Conservation (phyloP, 1,140 invertebrate species). For the Diploscapter pachys region DNA sequence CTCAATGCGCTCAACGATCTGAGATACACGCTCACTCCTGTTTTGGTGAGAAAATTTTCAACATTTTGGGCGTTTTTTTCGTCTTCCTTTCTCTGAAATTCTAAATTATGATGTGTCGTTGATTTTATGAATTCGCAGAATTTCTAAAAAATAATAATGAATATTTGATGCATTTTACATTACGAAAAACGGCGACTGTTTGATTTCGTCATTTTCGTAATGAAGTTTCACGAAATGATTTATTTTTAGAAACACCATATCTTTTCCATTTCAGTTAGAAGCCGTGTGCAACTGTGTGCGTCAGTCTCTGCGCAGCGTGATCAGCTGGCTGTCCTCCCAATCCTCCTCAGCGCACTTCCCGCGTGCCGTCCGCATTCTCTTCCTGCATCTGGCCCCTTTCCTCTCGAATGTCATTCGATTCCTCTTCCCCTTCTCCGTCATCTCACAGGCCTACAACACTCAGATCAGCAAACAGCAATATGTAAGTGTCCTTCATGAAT, state of each 20-base stretch:
- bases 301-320: conserved; percentile 35
- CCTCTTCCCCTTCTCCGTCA: conserved; percentile 42
- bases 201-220: too few species aligned
- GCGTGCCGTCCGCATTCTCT: conserved; percentile 36
- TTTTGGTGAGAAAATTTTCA: conserved; percentile 37
- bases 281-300: conserved; percentile 34
- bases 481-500: conserved; percentile 29
- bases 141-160: too few species aligned
- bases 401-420: conserved; percentile 42
- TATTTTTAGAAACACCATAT: too few species aligned
- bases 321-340: conserved; percentile 39
- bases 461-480: conserved; percentile 40
- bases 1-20: conserved; percentile 50
- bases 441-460: conserved; percentile 23
- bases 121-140: too few species aligned
- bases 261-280: conserved; percentile 16
- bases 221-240: too few species aligned
- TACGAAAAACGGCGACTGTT: too few species aligned
- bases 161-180: too few species aligned
- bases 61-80: neutral
- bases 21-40: conserved; percentile 47
- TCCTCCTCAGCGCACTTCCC: conserved; percentile 40
- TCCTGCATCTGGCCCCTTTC: conserved; percentile 46
- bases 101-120: neutral
- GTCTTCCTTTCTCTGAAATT: neutral